Evolutionary conservation across 2,888 invertebrate genomes (phyloP).

Genomic region (Sisyra nigra): DNA sequence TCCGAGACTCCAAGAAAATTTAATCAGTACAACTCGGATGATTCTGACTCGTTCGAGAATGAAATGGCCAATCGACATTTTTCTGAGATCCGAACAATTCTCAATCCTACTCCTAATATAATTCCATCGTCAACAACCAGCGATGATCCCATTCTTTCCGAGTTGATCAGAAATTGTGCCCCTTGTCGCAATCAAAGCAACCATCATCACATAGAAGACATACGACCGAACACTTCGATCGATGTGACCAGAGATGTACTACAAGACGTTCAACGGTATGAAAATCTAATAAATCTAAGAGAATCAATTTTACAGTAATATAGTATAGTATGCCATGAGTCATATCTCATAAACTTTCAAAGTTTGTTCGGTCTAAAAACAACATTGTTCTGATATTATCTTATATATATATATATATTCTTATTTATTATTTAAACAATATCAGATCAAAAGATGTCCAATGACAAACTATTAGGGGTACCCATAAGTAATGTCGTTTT

Average conservation of each 20-base stretch:
- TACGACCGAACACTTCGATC: slow-evolving; percentile 13
- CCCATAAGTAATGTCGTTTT: no score
- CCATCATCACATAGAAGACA: background rate
- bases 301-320: no score
- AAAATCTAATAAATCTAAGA: no score
- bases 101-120: slow-evolving; percentile 18
- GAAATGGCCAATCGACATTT: background rate
- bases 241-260: slow-evolving; percentile 44
- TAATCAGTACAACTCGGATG: slow-evolving; percentile 15
- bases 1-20: slow-evolving; percentile 15
- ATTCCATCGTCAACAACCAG: slow-evolving; percentile 13
- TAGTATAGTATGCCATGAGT: no score
- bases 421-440: no score
- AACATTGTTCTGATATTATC: no score
- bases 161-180: slow-evolving; percentile 10
- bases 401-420: no score
- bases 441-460: no score
- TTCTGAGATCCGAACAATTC: slow-evolving; percentile 21
- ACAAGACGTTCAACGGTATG: slow-evolving; percentile 48
- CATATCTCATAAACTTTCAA: no score
- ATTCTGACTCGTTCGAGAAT: background rate
- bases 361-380: no score
- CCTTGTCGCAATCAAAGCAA: slow-evolving; percentile 7
- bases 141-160: slow-evolving; percentile 13
- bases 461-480: no score